A percentile compares a stretch with the other conserved stretches of the same genome.
Conservation (phyloP, 2,113 vertebrate species). For the Syngnathus typhle region DNA sequence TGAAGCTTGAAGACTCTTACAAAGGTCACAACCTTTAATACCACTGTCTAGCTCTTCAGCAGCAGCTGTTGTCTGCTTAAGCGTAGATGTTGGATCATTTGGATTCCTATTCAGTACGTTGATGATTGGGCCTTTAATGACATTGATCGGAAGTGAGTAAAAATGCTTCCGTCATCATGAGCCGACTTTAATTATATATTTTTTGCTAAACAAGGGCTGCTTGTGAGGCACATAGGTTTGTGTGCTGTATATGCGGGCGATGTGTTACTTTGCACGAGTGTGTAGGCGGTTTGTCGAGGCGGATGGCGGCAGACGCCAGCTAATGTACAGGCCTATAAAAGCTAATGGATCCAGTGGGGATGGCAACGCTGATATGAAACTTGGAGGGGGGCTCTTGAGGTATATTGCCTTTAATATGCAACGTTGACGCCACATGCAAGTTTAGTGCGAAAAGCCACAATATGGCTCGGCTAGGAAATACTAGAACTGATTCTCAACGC, state of each 20-base stretch:
- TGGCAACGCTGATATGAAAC: conserved; percentile 48
- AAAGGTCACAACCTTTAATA: conserved; percentile 27
- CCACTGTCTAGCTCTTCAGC: conserved; percentile 7
- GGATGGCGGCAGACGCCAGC: conserved; percentile 46
- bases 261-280: conserved; percentile 8
- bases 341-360: conserved; percentile 53
- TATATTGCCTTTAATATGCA: conserved; percentile 59
- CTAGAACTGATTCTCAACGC: conserved; percentile 12
- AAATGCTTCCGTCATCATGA: too few species aligned
- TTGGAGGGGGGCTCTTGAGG: conserved; percentile 32
- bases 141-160: too few species aligned
- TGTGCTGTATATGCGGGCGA: not conserved
- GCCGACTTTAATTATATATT: too few species aligned
- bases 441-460: conserved; percentile 49
- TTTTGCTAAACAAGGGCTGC: too few species aligned
- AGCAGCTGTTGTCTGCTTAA: not conserved
- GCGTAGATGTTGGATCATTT: not conserved
- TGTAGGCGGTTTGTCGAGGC: conserved; percentile 16
- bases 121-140: too few species aligned
- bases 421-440: conserved; percentile 40
- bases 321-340: conserved; percentile 62
- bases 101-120: too few species aligned
- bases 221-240: too few species aligned
- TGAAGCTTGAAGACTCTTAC: conserved; percentile 37
- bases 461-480: conserved; percentile 37